Percentiles rank a stretch among this genome's conserved stretches.
These are phyloP conservation scores for Drosophila neocordata DNA, from an alignment of 1,140 invertebrate genomes.

Conservation along the genomic window DNA sequence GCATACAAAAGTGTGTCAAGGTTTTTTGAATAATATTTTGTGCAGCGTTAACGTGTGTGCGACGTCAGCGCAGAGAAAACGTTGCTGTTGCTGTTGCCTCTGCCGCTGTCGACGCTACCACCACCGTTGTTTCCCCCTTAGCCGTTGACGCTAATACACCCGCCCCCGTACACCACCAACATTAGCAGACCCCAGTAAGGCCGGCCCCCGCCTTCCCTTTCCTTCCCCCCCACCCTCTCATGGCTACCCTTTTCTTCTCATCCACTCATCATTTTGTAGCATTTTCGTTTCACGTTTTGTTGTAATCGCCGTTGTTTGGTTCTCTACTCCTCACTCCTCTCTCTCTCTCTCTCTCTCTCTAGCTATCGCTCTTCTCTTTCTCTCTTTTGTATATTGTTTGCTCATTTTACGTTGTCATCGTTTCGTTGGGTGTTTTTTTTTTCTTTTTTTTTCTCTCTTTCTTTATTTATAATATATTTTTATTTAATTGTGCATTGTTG, in stretches of 20 bases:
- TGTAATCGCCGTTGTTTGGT: conserved; percentile 62
- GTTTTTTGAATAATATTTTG: conserved; percentile 82
- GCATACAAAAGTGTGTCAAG: conserved; percentile 82
- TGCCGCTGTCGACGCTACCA: conserved; percentile 8
- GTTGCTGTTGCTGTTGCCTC: conserved; percentile 13
- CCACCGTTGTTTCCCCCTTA: background rate
- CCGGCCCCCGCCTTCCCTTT: background rate
- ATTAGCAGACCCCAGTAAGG: no score
- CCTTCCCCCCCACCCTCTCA: conserved; percentile 12
- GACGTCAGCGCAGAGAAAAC: conserved; percentile 59
- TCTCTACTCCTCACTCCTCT: conserved; percentile 23
- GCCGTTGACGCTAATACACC: no score
- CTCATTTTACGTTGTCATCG: conserved; percentile 67
- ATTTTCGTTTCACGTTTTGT: conserved; percentile 57
- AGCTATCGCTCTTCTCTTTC: conserved; percentile 3
- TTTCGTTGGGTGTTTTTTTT: conserved; percentile 14
- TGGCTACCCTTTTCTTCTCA: background rate
- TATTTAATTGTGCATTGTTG: conserved; percentile 68
- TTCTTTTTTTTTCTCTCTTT: conserved; percentile 1
- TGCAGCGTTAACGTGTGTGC: conserved; percentile 72
- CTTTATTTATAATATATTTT: conserved; percentile 52
- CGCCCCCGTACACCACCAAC: no score
- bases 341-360: background rate
- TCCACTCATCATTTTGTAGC: conserved; percentile 31
- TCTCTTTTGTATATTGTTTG: conserved; percentile 21